Conservation (phyloP, 2,888 invertebrate genomes). For the Lasiommata megera region DNA sequence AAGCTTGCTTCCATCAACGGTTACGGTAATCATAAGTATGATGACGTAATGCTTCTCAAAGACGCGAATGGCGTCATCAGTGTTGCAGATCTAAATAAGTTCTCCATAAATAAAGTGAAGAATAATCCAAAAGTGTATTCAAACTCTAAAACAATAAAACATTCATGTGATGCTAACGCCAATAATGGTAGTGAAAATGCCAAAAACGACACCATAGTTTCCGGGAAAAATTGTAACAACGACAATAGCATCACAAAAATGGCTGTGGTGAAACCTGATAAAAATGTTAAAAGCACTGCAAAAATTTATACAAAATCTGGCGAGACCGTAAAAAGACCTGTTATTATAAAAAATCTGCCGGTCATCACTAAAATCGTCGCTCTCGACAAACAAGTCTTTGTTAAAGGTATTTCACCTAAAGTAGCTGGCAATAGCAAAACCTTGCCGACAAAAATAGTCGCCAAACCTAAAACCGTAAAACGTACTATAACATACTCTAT, state of each 20-base stretch:
- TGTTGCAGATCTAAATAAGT: conserved; percentile 5
- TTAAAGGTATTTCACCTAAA: neutral
- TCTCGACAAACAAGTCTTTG: neutral
- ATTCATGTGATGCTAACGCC: no score
- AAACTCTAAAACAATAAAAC: neutral
- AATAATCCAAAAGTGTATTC: neutral
- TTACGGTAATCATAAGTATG: conserved; percentile 25
- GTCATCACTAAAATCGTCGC: conserved; percentile 7
- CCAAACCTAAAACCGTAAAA: neutral
- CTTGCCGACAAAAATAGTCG: neutral
- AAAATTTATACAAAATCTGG: neutral
- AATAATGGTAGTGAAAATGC: neutral
- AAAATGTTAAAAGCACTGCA: neutral
- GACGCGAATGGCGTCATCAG: conserved; percentile 40
- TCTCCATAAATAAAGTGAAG: no score
- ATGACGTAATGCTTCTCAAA: conserved; percentile 47
- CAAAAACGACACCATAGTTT: no score
- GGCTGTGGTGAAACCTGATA: neutral
- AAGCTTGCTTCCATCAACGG: conserved; percentile 37
- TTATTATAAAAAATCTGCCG: conserved; percentile 16
- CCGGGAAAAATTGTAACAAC: neutral
- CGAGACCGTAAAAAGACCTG: neutral
- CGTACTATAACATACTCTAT: neutral
- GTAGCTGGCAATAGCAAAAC: neutral
- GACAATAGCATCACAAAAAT: no score